Percentiles rank a stretch among this genome's conserved stretches.
Evolutionary conservation across 1,140 invertebrate species (phyloP).

Genomic region (Pemphigus obesinymphae): DNA sequence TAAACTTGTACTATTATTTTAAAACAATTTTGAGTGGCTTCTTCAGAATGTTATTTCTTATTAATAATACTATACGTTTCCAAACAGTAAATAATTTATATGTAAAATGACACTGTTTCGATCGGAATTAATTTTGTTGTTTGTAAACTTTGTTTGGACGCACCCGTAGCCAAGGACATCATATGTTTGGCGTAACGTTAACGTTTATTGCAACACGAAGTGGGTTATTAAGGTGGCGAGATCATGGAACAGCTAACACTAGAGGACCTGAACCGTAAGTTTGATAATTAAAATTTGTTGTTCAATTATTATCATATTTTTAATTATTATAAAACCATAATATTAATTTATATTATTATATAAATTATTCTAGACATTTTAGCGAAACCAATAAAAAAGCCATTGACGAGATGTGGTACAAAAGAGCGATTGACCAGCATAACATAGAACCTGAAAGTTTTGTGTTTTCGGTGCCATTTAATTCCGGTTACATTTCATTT

Average conservation of each 20-base stretch:
- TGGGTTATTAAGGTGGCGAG: slow-evolving; percentile 79
- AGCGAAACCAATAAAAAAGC: slow-evolving; percentile 73
- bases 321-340: no score
- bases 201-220: slow-evolving; percentile 86
- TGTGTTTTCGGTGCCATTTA: slow-evolving; percentile 85
- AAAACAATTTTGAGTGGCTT: neutral
- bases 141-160: slow-evolving; percentile 12
- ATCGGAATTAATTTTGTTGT: slow-evolving; percentile 10
- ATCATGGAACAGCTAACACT: slow-evolving; percentile 53
- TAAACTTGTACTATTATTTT: neutral
- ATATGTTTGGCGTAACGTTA: slow-evolving; percentile 76
- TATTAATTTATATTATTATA: no score
- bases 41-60: neutral
- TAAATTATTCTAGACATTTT: slow-evolving; percentile 59
- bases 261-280: slow-evolving; percentile 42
- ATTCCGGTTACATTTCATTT: slow-evolving; percentile 58
- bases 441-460: slow-evolving; percentile 80
- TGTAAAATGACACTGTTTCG: neutral
- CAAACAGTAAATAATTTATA: neutral
- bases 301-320: neutral
- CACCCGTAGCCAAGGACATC: slow-evolving; percentile 69
- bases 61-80: neutral
- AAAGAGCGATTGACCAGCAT: slow-evolving; percentile 86
- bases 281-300: neutral
- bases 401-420: slow-evolving; percentile 88